phyloP scores from a whole-genome alignment of 2,113 vertebrate species.

The Oceanites oceanicus region DNA sequence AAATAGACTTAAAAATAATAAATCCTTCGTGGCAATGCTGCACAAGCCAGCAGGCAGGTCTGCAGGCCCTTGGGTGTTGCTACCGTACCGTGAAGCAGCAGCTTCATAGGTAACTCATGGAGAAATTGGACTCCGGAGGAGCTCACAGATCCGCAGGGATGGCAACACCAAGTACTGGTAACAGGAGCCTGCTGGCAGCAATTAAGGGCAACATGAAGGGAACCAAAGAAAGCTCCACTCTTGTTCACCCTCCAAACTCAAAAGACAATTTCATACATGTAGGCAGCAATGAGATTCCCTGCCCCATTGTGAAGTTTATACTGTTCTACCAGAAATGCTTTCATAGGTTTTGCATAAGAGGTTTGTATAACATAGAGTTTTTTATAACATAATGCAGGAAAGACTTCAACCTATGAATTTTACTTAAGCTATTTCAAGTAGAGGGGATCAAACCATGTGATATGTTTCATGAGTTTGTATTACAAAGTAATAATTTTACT shows the following conservation, averaged over 20 bases:
- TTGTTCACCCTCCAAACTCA: background rate
- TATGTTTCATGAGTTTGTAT: background rate
- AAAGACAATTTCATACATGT: background rate
- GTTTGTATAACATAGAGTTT: background rate
- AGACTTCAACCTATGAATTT: background rate
- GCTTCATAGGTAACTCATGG: background rate
- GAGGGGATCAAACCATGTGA: background rate
- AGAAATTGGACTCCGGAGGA: background rate
- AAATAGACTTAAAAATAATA: background rate
- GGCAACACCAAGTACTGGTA: background rate
- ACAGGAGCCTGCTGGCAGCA: background rate
- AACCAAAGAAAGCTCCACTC: background rate
- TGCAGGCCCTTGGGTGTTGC: background rate
- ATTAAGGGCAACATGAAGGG: background rate
- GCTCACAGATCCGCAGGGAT: background rate
- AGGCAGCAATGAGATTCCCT: background rate
- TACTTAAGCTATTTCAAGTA: background rate
- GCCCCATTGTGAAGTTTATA: background rate
- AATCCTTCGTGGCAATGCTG: background rate
- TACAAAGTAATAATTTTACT: background rate
- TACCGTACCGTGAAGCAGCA: background rate
- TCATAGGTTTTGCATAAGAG: background rate
- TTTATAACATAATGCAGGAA: background rate
- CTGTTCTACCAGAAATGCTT: background rate
- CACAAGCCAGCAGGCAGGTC: background rate